phyloP scores from a whole-genome alignment of 2,797 vertebrate species.

The Acanthurus lineatus region DNA sequence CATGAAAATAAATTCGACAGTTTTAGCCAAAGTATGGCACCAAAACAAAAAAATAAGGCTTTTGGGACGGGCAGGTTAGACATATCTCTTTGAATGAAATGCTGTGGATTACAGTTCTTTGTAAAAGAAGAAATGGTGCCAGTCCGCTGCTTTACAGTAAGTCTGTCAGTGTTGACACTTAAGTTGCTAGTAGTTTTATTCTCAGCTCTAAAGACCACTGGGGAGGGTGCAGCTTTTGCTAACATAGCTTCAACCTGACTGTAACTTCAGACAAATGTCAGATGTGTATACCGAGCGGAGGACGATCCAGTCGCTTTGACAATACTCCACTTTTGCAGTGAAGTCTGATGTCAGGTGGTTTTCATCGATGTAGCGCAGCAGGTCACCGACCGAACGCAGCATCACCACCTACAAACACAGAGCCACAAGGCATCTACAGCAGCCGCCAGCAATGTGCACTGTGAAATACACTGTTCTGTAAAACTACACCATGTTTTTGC shows the following conservation, averaged over 20 bases:
- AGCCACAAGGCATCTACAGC: not conserved
- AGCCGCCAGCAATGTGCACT: not conserved
- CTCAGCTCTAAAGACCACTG: not conserved
- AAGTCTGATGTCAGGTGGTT: constrained; percentile 94
- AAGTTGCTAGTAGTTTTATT: not conserved
- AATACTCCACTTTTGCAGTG: constrained; percentile 92
- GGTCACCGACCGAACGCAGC: constrained; percentile 95
- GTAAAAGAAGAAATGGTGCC: not conserved
- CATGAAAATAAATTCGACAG: not conserved
- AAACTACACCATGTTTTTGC: not conserved
- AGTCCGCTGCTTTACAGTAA: not conserved
- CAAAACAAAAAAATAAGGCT: not conserved
- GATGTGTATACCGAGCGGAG: constrained; percentile 89
- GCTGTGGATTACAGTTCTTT: not conserved
- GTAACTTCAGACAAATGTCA: not conserved
- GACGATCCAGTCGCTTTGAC: constrained; percentile 95
- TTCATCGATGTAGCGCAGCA: constrained; percentile 95
- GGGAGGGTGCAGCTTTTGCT: not conserved
- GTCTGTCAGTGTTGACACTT: not conserved
- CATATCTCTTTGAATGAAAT: not conserved
- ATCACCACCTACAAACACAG: constrained; percentile 90
- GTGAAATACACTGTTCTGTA: not conserved
- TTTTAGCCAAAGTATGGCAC: not conserved
- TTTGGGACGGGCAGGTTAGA: not conserved
- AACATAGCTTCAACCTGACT: not conserved